A percentile compares a stretch with the other conserved stretches of the same genome.
Conservation (phyloP, 1,140 invertebrate genomes). For the Scaptomyza montana region DNA sequence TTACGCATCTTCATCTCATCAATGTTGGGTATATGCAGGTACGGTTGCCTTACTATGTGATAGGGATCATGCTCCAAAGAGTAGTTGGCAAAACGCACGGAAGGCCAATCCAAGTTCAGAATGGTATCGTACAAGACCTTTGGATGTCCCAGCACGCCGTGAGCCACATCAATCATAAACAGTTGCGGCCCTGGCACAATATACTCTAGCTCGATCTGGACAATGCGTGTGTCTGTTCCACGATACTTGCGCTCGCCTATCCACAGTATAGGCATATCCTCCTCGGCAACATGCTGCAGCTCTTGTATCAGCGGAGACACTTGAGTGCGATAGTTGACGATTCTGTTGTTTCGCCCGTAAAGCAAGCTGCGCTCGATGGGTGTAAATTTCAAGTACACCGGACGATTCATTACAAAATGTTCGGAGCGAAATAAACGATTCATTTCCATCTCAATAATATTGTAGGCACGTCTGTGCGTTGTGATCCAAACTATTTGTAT, state of each 20-base stretch:
- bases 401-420: constrained; percentile 58
- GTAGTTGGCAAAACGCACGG: constrained; percentile 63
- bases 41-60: constrained; percentile 62
- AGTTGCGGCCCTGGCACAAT: constrained; percentile 71
- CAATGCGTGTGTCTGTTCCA: constrained; percentile 65
- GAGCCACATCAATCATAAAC: constrained; percentile 67
- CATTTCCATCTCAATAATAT: constrained; percentile 75
- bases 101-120: constrained; percentile 61
- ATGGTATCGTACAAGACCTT: constrained; percentile 70
- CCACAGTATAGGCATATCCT: constrained; percentile 75
- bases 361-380: constrained; percentile 59
- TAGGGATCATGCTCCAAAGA: constrained; percentile 65
- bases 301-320: constrained; percentile 72
- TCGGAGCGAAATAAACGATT: constrained; percentile 76
- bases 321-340: constrained; percentile 70
- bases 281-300: constrained; percentile 50
- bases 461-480: constrained; percentile 67
- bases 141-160: constrained; percentile 75
- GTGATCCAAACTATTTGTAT: constrained; percentile 75
- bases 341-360: constrained; percentile 64
- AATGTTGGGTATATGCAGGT: constrained; percentile 58
- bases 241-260: constrained; percentile 79
- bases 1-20: constrained; percentile 41
- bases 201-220: constrained; percentile 71
- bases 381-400: constrained; percentile 56